A percentile compares a stretch with the other conserved stretches of the same genome.
phyloP scores from a whole-genome alignment of 2,888 invertebrate genomes.

The Allygus modestus region DNA sequence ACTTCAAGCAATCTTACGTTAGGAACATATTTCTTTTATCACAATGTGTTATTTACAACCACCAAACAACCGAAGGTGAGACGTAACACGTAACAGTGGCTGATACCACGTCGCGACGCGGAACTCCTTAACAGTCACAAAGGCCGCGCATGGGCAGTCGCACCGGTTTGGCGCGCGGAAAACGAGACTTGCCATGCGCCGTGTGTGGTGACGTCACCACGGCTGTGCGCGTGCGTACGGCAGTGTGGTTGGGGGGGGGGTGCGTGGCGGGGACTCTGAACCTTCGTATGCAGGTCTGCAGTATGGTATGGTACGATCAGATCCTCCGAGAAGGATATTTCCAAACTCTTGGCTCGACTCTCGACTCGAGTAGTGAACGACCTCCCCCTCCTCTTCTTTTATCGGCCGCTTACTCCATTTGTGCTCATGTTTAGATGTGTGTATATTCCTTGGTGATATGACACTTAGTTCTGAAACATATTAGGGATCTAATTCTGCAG shows the following conservation, averaged over 20 bases:
- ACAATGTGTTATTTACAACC: too few relatives aligned
- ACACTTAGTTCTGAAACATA: too few relatives aligned
- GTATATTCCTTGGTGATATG: too few relatives aligned
- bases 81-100: neutral
- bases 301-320: neutral
- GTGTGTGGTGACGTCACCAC: constrained; percentile 12
- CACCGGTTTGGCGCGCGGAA: neutral
- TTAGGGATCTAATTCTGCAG: too few relatives aligned
- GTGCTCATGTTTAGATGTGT: too few relatives aligned
- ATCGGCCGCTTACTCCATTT: too few relatives aligned
- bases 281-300: neutral
- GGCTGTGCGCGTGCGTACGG: neutral
- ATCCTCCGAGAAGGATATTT: neutral
- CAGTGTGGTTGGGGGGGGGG: neutral
- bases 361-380: neutral
- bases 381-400: too few relatives aligned
- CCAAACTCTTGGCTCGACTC: neutral
- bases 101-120: neutral
- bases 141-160: neutral
- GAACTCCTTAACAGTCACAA: neutral
- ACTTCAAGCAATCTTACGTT: too few relatives aligned
- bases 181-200: constrained; percentile 35
- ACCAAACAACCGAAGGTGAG: too few relatives aligned
- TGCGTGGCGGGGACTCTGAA: neutral
- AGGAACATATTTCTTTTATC: too few relatives aligned